Evolutionary conservation across 2,797 vertebrate species (phyloP).

Genomic region (Aphelocoma californica): DNA sequence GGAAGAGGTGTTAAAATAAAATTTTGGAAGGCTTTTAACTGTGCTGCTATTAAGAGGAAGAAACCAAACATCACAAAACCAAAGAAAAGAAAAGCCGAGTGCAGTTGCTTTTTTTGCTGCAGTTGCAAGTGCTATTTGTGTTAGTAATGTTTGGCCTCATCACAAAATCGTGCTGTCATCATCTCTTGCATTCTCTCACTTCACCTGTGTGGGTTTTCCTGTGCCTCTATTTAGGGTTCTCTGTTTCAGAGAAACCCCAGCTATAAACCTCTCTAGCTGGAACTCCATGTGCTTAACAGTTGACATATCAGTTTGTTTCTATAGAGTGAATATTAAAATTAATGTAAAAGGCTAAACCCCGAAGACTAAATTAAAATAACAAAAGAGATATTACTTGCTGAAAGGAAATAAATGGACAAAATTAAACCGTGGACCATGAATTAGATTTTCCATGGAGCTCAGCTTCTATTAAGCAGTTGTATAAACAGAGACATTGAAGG

Average conservation of each 20-base stretch:
- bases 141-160: not conserved
- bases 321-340: not conserved
- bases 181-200: not conserved
- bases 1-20: not conserved
- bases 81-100: not conserved
- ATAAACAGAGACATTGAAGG: not conserved
- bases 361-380: constrained; percentile 15
- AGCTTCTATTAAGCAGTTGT: not conserved
- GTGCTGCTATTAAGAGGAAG: not conserved
- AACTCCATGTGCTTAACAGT: not conserved
- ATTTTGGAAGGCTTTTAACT: not conserved
- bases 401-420: not conserved
- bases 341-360: not conserved
- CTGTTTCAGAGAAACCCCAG: not conserved
- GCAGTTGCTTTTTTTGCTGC: not conserved
- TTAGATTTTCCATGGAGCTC: not conserved
- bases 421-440: not conserved
- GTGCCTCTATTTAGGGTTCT: not conserved
- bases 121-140: not conserved
- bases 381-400: not conserved
- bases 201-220: not conserved
- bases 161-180: not conserved
- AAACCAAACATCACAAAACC: not conserved
- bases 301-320: not conserved
- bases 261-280: not conserved